phyloP scores from a whole-genome alignment of 2,888 invertebrate species.

The Conchocele bisecta region DNA sequence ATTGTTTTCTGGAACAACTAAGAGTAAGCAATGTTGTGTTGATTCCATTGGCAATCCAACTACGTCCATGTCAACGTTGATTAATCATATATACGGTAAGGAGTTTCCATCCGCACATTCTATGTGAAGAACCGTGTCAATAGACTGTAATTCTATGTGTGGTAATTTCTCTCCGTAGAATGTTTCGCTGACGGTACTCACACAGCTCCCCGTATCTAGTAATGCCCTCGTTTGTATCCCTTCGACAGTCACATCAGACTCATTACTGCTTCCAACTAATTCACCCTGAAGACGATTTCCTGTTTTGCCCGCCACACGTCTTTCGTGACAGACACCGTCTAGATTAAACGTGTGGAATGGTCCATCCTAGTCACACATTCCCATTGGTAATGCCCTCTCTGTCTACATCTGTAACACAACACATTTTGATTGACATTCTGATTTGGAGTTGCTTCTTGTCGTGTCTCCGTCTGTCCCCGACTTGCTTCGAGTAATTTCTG shows the following conservation, averaged over 20 bases:
- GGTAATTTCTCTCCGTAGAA: slow-evolving; percentile 20
- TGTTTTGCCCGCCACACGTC: neutral
- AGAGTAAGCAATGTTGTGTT: neutral
- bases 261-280: slow-evolving; percentile 11
- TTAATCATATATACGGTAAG: slow-evolving; percentile 25
- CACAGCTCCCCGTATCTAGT: slow-evolving; percentile 27
- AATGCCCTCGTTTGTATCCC: slow-evolving; percentile 5
- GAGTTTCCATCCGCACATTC: slow-evolving; percentile 27
- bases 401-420: neutral
- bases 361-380: neutral
- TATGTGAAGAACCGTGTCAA: slow-evolving; percentile 7
- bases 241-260: slow-evolving; percentile 3
- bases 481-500: neutral
- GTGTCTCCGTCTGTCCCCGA: neutral
- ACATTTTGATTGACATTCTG: neutral
- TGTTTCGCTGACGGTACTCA: slow-evolving; percentile 15
- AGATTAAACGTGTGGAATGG: neutral
- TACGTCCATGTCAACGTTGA: neutral
- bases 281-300: neutral
- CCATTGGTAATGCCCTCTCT: neutral
- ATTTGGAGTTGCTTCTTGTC: neutral
- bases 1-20: slow-evolving; percentile 6
- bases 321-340: neutral
- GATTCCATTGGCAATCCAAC: neutral
- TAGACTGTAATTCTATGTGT: neutral